These are phyloP conservation scores for Magallana angulata DNA, from an alignment of 1,140 invertebrate genomes.

Conservation along the genomic window DNA sequence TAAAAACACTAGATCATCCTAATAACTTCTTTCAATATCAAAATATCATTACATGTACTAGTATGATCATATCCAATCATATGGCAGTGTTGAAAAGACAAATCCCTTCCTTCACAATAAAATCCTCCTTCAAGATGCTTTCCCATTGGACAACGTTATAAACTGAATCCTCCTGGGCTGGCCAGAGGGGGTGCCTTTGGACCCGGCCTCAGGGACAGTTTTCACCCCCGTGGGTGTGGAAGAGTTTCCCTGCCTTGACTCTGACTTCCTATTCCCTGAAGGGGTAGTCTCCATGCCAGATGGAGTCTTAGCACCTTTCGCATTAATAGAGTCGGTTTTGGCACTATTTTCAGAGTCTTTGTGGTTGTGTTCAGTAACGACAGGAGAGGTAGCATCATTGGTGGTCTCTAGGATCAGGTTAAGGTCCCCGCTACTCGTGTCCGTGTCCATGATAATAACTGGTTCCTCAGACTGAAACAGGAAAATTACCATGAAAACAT, in stretches of 20 bases:
- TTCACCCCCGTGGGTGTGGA: background rate
- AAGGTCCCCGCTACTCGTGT: conserved; percentile 51
- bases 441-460: conserved; percentile 45
- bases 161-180: conserved; percentile 60
- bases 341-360: background rate
- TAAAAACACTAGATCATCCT: too few relatives aligned
- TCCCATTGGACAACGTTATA: conserved; percentile 54
- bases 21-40: too few relatives aligned
- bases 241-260: background rate
- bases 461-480: conserved; percentile 51
- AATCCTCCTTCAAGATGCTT: background rate
- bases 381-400: conserved; percentile 46
- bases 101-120: too few relatives aligned
- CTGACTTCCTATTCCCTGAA: background rate
- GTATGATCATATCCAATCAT: too few relatives aligned
- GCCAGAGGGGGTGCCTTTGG: too few relatives aligned
- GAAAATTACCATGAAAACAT: background rate
- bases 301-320: background rate
- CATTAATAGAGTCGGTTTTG: background rate
- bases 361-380: background rate
- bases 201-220: background rate
- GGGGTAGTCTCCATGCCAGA: background rate
- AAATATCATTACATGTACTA: too few relatives aligned
- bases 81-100: too few relatives aligned
- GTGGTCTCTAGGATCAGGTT: conserved; percentile 59